Conservation (phyloP, 35 echinoderm and acorn worm genomes). For the Holothuria glaberrima region DNA sequence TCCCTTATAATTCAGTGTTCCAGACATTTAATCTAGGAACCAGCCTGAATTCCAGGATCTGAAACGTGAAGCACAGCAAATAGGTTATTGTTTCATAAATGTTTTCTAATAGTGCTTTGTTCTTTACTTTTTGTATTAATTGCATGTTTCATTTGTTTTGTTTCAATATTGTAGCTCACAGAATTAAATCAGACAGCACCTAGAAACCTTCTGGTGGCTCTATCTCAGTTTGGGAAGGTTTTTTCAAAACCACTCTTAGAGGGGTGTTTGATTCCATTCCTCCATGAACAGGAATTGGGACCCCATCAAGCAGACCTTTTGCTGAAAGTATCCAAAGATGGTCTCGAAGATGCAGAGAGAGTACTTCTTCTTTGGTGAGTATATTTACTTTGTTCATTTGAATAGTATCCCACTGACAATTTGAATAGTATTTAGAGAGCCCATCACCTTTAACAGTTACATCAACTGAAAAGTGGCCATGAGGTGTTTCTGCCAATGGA, state of each 20-base stretch:
- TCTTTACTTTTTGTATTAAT: too few relatives aligned
- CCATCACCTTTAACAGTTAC: background rate
- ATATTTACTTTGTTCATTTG: background rate
- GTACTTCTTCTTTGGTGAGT: background rate
- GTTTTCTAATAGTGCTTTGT: too few relatives aligned
- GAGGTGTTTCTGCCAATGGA: background rate
- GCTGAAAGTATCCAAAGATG: slow-evolving; percentile 34
- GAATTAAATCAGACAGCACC: slow-evolving; percentile 10
- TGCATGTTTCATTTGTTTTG: too few relatives aligned
- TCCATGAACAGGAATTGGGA: background rate
- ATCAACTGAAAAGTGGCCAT: background rate
- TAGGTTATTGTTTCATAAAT: too few relatives aligned
- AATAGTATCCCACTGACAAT: too few relatives aligned
- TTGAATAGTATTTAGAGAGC: too few relatives aligned
- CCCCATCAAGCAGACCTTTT: slow-evolving; percentile 15
- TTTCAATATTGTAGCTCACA: background rate
- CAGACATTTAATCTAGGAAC: too few relatives aligned
- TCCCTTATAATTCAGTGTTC: too few relatives aligned
- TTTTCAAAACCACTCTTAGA: slow-evolving; percentile 30
- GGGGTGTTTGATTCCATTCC: slow-evolving; percentile 20
- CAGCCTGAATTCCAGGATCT: too few relatives aligned
- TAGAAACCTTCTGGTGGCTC: slow-evolving; percentile 6
- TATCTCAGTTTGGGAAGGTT: background rate
- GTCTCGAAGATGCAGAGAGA: background rate
- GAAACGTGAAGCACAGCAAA: too few relatives aligned